phyloP scores from a whole-genome alignment of 2,797 vertebrate species.

The Phaenicophaeus curvirostris region DNA sequence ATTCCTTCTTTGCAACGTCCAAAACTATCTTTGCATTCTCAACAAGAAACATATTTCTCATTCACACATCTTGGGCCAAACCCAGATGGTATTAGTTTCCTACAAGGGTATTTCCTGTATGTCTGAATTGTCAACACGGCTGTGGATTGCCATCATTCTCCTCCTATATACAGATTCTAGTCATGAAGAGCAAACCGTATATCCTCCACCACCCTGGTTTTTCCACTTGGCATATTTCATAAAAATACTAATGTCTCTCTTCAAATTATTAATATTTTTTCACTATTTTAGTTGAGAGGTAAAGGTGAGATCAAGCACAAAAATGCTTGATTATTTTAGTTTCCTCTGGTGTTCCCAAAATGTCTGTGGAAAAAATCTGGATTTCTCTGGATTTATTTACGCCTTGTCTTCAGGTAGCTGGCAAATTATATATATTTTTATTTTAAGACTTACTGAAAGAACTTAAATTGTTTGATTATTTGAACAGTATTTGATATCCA shows the following conservation, averaged over 20 bases:
- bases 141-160: conserved; percentile 64
- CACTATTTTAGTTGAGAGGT: conserved; percentile 1
- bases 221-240: conserved; percentile 59
- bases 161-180: conserved; percentile 65
- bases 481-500: background rate
- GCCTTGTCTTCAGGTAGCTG: background rate
- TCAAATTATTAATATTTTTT: conserved; percentile 45
- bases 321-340: background rate
- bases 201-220: conserved; percentile 59
- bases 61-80: conserved; percentile 69
- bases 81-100: conserved; percentile 69
- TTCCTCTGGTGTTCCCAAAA: background rate
- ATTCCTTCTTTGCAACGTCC: conserved; percentile 59
- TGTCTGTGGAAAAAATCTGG: background rate
- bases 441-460: background rate
- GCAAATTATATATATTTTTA: background rate
- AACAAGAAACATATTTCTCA: conserved; percentile 71
- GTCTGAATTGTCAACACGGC: conserved; percentile 60
- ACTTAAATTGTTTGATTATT: background rate
- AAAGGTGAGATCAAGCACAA: background rate
- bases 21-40: conserved; percentile 61
- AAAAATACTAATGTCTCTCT: conserved; percentile 32
- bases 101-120: conserved; percentile 54
- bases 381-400: background rate
- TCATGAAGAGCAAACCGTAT: conserved; percentile 63